These are phyloP conservation scores for Crossocerus cetratus DNA, from an alignment of 2,888 invertebrate species.

Conservation along the genomic window DNA sequence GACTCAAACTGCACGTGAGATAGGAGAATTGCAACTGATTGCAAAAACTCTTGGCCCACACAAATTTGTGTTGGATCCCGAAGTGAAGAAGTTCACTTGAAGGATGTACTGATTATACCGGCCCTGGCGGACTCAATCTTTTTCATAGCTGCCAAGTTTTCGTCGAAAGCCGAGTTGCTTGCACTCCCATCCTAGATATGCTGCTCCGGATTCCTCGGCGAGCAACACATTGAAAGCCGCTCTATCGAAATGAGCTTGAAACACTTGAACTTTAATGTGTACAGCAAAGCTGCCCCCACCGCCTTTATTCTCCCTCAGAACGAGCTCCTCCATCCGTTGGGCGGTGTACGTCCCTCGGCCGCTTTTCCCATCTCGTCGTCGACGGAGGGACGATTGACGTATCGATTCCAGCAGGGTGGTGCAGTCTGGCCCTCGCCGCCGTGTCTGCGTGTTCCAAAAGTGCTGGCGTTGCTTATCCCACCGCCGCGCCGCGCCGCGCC, in stretches of 20 bases:
- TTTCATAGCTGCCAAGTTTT: too few species aligned
- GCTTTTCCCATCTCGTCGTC: constrained; percentile 38
- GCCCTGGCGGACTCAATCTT: too few species aligned
- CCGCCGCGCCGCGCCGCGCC: constrained; percentile 28
- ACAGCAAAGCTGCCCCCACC: constrained; percentile 20
- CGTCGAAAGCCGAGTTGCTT: too few species aligned
- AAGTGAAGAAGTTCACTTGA: too few species aligned
- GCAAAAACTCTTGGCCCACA: too few species aligned
- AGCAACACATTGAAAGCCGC: constrained; percentile 4
- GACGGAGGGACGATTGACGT: constrained; percentile 67
- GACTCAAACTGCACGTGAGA: too few species aligned
- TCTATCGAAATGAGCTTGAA: constrained; percentile 13
- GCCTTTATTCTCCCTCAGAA: constrained; percentile 35
- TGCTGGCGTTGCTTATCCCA: constrained; percentile 56
- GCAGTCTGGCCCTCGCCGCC: constrained; percentile 64
- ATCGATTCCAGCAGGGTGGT: constrained; percentile 69
- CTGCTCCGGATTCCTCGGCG: neutral
- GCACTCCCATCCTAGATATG: too few species aligned
- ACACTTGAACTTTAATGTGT: constrained; percentile 32
- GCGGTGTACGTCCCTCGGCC: constrained; percentile 24
- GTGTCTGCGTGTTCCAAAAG: constrained; percentile 64
- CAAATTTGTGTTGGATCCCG: too few species aligned
- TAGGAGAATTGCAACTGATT: too few species aligned
- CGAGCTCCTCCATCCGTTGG: constrained; percentile 26
- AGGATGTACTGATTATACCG: too few species aligned